Base-by-base conservation (phyloP, 1,140 invertebrate genomes). In the Cepaea nemoralis region DNA sequence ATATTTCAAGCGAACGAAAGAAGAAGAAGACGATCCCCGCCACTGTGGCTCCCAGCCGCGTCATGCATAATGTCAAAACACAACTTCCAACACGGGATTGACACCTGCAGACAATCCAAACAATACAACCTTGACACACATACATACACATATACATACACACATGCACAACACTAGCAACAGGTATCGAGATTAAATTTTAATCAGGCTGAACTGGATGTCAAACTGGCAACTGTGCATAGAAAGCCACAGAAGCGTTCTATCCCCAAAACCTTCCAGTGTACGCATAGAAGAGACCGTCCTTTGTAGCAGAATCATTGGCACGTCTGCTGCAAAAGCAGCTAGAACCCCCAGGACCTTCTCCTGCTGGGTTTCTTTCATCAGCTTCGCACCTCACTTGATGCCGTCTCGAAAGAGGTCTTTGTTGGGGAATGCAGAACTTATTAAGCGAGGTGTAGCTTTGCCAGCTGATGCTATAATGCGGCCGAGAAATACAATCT, bases 371-470 rank as follows among this genome's bases (percentile, higher is more conserved):
- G 27, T 63, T 27, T 63, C 59, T 63, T 63, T 63, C 59, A 63
- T 63, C 59, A 63, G 19, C 12, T 31, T 63, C 59, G n/a, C 59
- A 63, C 59, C 59, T 63, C 59, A 63, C 59, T n/a, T 5, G 59
- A 31, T 19, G n/a, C n/a, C 27, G 33, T 1, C 59, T 19, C n/a
- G 2, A 63, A 27, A 5, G 59, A 63, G 59, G 27, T 63, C 59
- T 63, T 63, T 63, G 59, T 63, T 63, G 27, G n/a, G 59, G 59
- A 31, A 63, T 63, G 59, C 59, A 63, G 59, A 63, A 63, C 33
- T 63, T 63, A 63, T 63, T 63, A 63, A 63, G n/a, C 0, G 59
- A 6, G 59, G 27, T 63, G 59, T 31, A 6, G 59, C 27, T 63
- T 3, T 31, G n/a, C 27, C 59, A 63, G 59, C 59, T 63, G n/a